Conservation (phyloP, 2,888 invertebrate genomes). For the Megastigmus dorsalis region DNA sequence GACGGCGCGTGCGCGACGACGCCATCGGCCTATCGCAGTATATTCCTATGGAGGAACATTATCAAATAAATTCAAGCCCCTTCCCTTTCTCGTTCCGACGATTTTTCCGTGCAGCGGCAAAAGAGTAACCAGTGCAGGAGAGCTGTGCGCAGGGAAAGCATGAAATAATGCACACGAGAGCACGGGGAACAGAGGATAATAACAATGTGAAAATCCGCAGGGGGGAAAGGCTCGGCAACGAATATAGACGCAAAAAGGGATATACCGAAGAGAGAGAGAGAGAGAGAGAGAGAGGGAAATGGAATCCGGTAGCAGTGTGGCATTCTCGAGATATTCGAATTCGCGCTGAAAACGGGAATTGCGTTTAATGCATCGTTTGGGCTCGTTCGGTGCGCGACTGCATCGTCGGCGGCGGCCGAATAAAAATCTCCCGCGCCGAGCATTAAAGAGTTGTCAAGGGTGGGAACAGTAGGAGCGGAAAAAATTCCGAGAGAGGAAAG, state of each 20-base stretch:
- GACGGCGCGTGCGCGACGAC: too few relatives aligned
- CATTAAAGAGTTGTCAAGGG: slow-evolving; percentile 7
- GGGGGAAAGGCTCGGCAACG: not conserved
- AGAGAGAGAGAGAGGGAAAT: not conserved
- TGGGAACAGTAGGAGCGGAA: not conserved
- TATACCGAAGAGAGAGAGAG: not conserved
- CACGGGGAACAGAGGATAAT: not conserved
- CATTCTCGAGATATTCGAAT: slow-evolving; percentile 18
- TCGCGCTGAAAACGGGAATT: slow-evolving; percentile 2
- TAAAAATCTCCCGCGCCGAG: not conserved
- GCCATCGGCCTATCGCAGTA: too few relatives aligned
- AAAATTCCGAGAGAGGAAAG: not conserved
- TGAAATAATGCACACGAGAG: not conserved
- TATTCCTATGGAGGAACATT: too few relatives aligned
- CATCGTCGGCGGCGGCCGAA: too few relatives aligned
- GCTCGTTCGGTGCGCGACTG: too few relatives aligned
- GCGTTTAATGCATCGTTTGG: slow-evolving; percentile 41
- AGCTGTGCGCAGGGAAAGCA: too few relatives aligned
- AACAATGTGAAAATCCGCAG: not conserved
- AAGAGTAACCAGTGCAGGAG: too few relatives aligned
- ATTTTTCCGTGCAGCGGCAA: too few relatives aligned
- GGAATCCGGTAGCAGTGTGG: too few relatives aligned
- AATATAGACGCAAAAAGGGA: too few relatives aligned
- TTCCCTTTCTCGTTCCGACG: too few relatives aligned
- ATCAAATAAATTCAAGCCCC: too few relatives aligned